These are phyloP conservation scores for Parapsyche elsis DNA, from an alignment of 1,140 invertebrate genomes.

Conservation along the genomic window DNA sequence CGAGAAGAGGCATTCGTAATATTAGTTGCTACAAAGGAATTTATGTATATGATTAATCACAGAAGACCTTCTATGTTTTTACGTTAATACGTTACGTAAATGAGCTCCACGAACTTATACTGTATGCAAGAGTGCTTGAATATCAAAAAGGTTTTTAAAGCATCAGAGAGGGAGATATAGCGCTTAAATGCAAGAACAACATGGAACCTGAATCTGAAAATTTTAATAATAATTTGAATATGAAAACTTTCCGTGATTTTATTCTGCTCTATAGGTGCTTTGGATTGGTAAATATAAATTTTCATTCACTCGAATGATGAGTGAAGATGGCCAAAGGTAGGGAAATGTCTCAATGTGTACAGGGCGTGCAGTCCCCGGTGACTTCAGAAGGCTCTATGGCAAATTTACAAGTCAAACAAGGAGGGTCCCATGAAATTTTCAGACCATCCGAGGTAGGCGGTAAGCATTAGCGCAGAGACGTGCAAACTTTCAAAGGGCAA, in stretches of 20 bases:
- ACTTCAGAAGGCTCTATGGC: neutral
- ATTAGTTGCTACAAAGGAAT: slow-evolving; percentile 6
- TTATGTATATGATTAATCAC: slow-evolving; percentile 17
- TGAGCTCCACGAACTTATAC: too few species aligned
- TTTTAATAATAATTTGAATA: too few species aligned
- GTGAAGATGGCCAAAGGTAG: neutral
- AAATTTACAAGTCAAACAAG: slow-evolving; percentile 43
- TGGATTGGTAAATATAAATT: too few species aligned
- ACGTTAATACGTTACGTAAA: too few species aligned
- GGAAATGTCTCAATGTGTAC: neutral
- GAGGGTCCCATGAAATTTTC: slow-evolving; percentile 31
- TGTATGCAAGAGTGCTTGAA: too few species aligned
- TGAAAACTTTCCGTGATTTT: too few species aligned
- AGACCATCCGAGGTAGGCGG: neutral
- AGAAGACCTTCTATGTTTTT: too few species aligned
- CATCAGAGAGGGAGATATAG: too few species aligned
- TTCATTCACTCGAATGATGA: neutral
- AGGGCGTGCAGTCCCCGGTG: neutral
- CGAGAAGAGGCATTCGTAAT: neutral
- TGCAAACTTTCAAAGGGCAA: slow-evolving; percentile 27
- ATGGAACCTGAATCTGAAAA: too few species aligned
- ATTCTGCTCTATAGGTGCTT: too few species aligned
- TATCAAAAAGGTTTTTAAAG: too few species aligned
- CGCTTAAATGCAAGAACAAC: too few species aligned
- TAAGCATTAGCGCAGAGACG: slow-evolving; percentile 16